These are phyloP conservation scores for Brienomyrus longianalis DNA, from an alignment of 2,113 vertebrate genomes.

Conservation along the genomic window DNA sequence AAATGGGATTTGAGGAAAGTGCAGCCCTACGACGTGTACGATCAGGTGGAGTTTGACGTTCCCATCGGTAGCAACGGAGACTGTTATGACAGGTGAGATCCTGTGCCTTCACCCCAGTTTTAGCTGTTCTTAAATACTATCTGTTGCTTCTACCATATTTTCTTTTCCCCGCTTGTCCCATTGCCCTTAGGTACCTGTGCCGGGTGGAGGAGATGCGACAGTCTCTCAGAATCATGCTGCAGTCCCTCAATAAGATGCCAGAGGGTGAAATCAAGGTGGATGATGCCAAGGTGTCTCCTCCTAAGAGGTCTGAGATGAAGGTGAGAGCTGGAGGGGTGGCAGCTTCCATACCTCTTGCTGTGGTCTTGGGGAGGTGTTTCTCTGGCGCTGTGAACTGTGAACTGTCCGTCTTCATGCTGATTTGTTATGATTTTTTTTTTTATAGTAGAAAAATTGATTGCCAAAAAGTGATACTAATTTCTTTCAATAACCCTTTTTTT, in stretches of 20 bases:
- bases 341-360: no score
- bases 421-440: neutral
- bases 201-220: constrained; percentile 93
- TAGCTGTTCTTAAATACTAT: neutral
- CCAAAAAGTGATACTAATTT: neutral
- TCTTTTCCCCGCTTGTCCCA: neutral
- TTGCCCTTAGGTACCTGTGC: constrained; percentile 74
- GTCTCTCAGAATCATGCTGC: constrained; percentile 78
- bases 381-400: neutral
- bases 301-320: constrained; percentile 95
- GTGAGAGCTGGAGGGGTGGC: constrained; percentile 42
- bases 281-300: constrained; percentile 87
- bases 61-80: constrained; percentile 80
- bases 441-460: neutral
- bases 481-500: neutral
- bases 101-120: neutral
- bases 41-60: constrained; percentile 86
- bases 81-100: constrained; percentile 81
- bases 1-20: constrained; percentile 91
- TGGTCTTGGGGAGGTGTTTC: neutral
- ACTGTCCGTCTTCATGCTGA: neutral
- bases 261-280: constrained; percentile 92
- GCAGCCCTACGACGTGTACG: constrained; percentile 87
- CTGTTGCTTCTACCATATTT: neutral
- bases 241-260: constrained; percentile 92